Conservation (phyloP, 2,113 vertebrate genomes). For the Trachemys scripta region DNA sequence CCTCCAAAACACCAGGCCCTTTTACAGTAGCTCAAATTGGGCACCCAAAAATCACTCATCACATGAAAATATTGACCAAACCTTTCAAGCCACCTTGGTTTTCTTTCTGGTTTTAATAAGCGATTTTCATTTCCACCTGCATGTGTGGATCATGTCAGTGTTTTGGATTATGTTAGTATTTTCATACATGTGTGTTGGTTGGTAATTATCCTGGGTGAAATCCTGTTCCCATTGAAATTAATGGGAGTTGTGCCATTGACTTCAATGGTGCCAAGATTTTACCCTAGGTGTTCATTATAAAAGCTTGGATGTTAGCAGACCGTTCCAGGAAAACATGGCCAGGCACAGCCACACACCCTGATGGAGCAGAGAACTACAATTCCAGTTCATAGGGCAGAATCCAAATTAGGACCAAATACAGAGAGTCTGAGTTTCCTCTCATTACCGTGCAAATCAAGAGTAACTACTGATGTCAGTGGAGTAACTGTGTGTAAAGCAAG, state of each 20-base stretch:
- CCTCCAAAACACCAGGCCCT: not conserved
- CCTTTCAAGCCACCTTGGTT: not conserved
- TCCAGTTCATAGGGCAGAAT: accelerated
- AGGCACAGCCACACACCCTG: not conserved
- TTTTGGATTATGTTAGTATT: not conserved
- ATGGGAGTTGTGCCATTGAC: not conserved
- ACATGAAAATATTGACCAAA: not conserved
- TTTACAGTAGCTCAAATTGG: not conserved
- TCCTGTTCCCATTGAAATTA: not conserved
- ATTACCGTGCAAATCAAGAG: not conserved
- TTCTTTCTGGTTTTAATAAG: not conserved
- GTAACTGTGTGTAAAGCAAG: not conserved
- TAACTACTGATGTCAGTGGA: not conserved
- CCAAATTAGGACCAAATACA: not conserved
- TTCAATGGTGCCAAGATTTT: not conserved
- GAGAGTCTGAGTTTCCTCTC: not conserved
- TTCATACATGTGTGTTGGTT: not conserved
- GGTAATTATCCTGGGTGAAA: constrained; percentile 23
- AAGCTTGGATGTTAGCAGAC: not conserved
- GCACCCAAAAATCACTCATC: not conserved
- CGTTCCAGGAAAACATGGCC: not conserved
- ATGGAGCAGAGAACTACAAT: not conserved
- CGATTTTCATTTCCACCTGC: not conserved
- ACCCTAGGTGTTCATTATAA: not conserved
- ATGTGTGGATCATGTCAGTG: accelerated